phyloP scores from a whole-genome alignment of 2,113 vertebrate species.

The Strigops habroptila region DNA sequence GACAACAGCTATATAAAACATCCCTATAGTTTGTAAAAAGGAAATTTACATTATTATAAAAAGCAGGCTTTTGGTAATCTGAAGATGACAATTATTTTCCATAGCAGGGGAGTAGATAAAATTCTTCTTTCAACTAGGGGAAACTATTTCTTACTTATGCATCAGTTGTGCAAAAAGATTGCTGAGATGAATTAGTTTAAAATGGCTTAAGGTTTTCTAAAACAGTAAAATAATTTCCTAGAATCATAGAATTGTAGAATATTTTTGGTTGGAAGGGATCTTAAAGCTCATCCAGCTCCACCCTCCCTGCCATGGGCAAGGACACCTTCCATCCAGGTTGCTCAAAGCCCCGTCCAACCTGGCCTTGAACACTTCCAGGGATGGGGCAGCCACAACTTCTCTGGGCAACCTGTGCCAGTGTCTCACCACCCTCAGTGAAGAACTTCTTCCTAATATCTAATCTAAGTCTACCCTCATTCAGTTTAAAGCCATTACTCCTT shows the following conservation, averaged over 20 bases:
- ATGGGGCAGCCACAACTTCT: not conserved
- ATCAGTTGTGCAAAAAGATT: not conserved
- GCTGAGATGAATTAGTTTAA: not conserved
- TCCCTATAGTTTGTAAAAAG: not conserved
- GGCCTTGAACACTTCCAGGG: not conserved
- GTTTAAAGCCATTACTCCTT: not conserved
- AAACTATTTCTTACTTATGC: not conserved
- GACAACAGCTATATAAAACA: not conserved
- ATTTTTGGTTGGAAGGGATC: not conserved
- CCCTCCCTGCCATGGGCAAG: not conserved
- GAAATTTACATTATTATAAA: not conserved
- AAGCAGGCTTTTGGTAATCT: not conserved
- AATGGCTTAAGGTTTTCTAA: not conserved
- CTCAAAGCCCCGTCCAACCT: not conserved
- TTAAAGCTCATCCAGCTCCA: not conserved
- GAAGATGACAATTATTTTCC: not conserved
- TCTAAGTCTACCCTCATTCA: not conserved
- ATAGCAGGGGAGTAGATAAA: not conserved
- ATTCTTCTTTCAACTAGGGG: not conserved
- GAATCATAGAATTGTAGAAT: not conserved
- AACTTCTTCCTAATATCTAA: not conserved
- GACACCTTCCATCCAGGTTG: not conserved
- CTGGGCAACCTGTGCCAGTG: not conserved
- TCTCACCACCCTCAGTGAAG: not conserved
- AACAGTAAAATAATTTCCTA: not conserved